A percentile compares a stretch with the other conserved stretches of the same genome.
phyloP scores from a whole-genome alignment of 2,113 vertebrate species.

The Bostrychus sinensis region DNA sequence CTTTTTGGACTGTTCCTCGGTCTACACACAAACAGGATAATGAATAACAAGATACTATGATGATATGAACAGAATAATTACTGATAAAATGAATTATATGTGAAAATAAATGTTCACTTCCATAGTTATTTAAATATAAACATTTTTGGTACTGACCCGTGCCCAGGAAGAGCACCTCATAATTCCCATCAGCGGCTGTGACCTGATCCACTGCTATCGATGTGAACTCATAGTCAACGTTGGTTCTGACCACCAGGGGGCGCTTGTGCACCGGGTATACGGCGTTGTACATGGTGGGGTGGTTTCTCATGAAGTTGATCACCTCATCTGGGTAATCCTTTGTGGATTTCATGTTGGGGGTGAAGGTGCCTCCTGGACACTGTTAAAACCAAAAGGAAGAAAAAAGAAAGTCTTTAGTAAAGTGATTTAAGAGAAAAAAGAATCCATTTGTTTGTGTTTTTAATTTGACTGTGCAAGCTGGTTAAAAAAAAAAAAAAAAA shows the following conservation, averaged over 20 bases:
- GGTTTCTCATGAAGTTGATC: conserved; percentile 98
- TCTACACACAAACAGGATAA: conserved; percentile 76
- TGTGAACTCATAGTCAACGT: conserved; percentile 95
- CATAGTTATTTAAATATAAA: not conserved
- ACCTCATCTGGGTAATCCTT: conserved; percentile 99
- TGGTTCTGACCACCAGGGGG: conserved; percentile 94
- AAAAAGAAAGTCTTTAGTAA: not conserved
- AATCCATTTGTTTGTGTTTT: too few species aligned
- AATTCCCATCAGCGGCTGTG: conserved; percentile 95
- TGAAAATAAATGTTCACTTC: too few species aligned
- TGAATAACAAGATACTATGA: too few species aligned
- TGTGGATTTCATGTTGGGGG: conserved; percentile 97
- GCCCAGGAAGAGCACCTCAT: conserved; percentile 99
- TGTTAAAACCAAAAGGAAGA: conserved; percentile 60
- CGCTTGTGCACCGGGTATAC: conserved; percentile 95
- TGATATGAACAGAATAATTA: too few species aligned
- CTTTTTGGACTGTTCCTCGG: conserved; percentile 95
- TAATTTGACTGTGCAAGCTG: too few species aligned
- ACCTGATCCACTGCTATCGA: conserved; percentile 97
- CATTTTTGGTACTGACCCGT: conserved; percentile 85
- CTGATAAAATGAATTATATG: too few species aligned
- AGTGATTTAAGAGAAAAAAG: not conserved
- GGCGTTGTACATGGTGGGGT: conserved; percentile 95
- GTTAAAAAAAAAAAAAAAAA: too few species aligned
- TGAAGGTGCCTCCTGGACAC: conserved; percentile 98